Base-by-base conservation (phyloP, 2,113 vertebrate species). In the Irena cyanogastra region DNA sequence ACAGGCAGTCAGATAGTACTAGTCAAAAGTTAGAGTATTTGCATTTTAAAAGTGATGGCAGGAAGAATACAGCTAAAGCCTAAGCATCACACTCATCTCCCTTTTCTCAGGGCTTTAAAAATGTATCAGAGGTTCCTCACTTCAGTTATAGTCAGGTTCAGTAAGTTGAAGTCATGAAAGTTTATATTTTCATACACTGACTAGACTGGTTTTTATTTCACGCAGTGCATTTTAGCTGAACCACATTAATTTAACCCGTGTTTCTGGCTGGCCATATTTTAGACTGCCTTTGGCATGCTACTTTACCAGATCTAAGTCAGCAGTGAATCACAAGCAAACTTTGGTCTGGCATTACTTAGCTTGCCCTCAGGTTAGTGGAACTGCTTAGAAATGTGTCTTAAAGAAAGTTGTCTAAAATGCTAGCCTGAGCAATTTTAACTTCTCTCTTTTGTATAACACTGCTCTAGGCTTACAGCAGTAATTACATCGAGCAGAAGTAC, bases 241-340 rank as follows among this genome's bases (percentile, higher is more conserved):
- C 60, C 39, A 83, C 71, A 95, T 96, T 93, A 94, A 97, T 93
- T 92, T 94, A 88, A 93, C 76, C 75, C 60, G 16, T 94, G 72
- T 94, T 93, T 96, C 88, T 93, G 41, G 47, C 39, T 90, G 83
- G 27, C 30, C 13, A 4, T 92, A 83, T 92, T 95, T 96, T 35
- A 95, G 56, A 74, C 31, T 92, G 83, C 88, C 83, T 92, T 95
- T 37, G 54, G 90, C 88, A 83, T 57, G 31, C n/a, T 92, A 12
- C 44, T 94, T 95, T 74, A 78, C 90, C 90, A 92, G 75, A 89
- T 74, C 92, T 94, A 86, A 96, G 76, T 83, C 68, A 77, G 71
- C 75, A 91, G 68, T 91, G 92, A 96, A 96, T 96, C 88, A 91
- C 50, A 94, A 92, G 63, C 27, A 87, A 70, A 75, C 44, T 88